These are phyloP conservation scores for Capreolus pygargus DNA, from an alignment of 2,113 vertebrate species.

Conservation along the genomic window DNA sequence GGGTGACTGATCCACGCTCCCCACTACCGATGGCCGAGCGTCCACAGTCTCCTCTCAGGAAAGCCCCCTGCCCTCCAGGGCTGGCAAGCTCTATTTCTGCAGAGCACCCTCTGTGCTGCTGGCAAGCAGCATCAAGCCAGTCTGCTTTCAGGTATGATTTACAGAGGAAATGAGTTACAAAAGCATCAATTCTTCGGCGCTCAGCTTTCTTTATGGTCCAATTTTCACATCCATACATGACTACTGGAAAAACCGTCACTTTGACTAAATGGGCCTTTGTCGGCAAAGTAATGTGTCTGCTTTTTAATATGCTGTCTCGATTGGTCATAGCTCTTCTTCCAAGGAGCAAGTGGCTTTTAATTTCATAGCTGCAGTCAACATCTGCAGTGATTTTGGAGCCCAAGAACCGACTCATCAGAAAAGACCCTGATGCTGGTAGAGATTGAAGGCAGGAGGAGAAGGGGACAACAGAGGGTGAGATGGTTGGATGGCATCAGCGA, in stretches of 20 bases:
- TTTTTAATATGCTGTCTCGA: not conserved
- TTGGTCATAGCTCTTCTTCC: not conserved
- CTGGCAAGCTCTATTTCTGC: not conserved
- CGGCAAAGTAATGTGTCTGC: not conserved
- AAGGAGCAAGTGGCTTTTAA: not conserved
- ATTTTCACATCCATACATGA: not conserved
- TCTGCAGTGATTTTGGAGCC: not conserved
- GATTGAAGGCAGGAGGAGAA: not conserved
- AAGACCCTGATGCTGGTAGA: not conserved
- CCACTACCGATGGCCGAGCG: not conserved
- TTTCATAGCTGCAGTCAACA: not conserved
- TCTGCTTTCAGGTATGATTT: constrained; percentile 23
- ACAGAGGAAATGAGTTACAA: constrained; percentile 27
- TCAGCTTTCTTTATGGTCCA: not conserved
- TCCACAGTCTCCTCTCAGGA: not conserved
- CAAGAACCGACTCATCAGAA: not conserved
- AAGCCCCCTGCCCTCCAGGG: not conserved
- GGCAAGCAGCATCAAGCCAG: not conserved
- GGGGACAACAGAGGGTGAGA: not conserved
- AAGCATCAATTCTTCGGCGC: not conserved
- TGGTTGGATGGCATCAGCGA: not conserved
- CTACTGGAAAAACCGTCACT: not conserved
- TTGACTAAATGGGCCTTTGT: not conserved
- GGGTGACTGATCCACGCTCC: not conserved
- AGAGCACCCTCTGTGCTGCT: not conserved